Evolutionary conservation across 2,797 vertebrate species (phyloP).

Genomic region (Phoeniculus purpureus): DNA sequence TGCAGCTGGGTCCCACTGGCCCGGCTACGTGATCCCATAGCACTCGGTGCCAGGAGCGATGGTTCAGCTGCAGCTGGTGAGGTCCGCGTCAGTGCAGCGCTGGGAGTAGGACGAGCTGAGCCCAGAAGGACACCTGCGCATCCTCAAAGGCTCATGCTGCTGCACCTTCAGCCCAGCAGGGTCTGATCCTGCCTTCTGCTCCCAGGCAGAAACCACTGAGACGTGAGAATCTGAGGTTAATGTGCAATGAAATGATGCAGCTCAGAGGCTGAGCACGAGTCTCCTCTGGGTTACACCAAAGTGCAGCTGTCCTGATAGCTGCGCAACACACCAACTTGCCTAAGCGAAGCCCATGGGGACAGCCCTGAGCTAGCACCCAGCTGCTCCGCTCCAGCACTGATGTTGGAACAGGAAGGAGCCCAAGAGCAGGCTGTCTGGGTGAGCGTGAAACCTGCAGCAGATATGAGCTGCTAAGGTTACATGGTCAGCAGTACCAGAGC

Average conservation of each 20-base stretch:
- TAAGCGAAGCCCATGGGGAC: not conserved
- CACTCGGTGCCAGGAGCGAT: fast-evolving
- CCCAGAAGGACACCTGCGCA: not conserved
- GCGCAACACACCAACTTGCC: not conserved
- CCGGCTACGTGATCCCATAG: too few species aligned
- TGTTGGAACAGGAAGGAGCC: not conserved
- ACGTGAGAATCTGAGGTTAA: not conserved
- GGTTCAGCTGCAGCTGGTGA: not conserved
- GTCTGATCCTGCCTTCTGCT: not conserved
- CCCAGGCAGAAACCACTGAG: not conserved
- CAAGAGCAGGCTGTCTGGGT: not conserved
- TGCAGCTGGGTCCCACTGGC: fast-evolving
- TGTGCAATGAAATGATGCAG: not conserved
- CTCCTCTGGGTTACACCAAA: not conserved
- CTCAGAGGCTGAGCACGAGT: not conserved
- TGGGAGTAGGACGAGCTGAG: not conserved
- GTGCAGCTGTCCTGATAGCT: not conserved
- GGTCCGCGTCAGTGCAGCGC: fast-evolving
- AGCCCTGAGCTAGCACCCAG: not conserved
- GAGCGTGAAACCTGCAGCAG: not conserved
- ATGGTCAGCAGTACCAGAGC: not conserved
- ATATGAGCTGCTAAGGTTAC: not conserved
- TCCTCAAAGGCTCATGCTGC: not conserved
- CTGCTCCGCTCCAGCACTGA: not conserved
- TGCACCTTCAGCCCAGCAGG: not conserved